Base-by-base conservation (phyloP, 2,797 vertebrate species). In the Sibirionetta formosa region DNA sequence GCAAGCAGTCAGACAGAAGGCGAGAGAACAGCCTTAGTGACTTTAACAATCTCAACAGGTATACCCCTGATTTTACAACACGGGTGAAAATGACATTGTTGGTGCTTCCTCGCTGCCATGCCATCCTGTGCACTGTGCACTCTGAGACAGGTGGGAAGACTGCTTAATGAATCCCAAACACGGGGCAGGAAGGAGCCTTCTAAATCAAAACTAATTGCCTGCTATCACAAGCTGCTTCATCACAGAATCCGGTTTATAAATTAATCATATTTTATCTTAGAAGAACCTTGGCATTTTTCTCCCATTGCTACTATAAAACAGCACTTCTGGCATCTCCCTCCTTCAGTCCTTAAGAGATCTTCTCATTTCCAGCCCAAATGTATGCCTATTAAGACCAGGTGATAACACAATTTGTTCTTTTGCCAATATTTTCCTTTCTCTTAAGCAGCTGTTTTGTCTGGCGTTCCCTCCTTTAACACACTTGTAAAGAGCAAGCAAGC, bases 121-220 rank as follows among this genome's bases (percentile, higher is more conserved):
- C 57, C 61, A 26, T 36, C 15, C 0, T 3, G 0, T 22, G 63
- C 70, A 86, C n/a, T 48, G 10, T 4, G 27, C 60, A 44, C 35
- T 16, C 60, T 58, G 72, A 70, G 69, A 65, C 48, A 71, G 79
- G 71, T 35, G 51, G 73, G 44, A 72, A 96, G 50, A 65, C 5
- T 50, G 61, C 57, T 75, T 82, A 92, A 85, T 64, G 24, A 93
- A 84, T 85, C 38, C 26, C 71, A 93, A 93, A 82, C 58, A 85
- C 36, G 26, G 75, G 64, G 78, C 1, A 4, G 60, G 64, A 87
- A 79, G 38, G 26, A 94, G 71, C 16, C 60, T 94, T 71, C 86
- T 91, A 91, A 94, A 95, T 91, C 66, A 96, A 87, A 95, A 92
- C 70, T 82, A 94, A 96, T 85, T 92, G 81, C 84, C 78, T 95